These are phyloP conservation scores for Arctopsyche grandis DNA, from an alignment of 1,140 invertebrate species.

Conservation along the genomic window DNA sequence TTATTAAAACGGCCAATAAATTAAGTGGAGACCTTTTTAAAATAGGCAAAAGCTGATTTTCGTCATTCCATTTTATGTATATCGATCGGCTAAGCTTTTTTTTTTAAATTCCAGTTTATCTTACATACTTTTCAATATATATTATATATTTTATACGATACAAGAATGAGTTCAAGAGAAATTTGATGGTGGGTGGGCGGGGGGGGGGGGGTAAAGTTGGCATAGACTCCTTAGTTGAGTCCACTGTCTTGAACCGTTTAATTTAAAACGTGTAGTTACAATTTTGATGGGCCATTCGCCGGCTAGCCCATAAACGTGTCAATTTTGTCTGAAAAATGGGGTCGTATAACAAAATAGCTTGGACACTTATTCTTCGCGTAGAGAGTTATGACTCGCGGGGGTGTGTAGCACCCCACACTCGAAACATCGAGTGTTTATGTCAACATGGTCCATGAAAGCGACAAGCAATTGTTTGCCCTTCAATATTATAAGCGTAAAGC, in stretches of 20 bases:
- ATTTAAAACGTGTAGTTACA: constrained; percentile 4
- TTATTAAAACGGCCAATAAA: too few relatives aligned
- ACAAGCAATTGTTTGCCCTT: constrained; percentile 8
- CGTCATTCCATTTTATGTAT: too few relatives aligned
- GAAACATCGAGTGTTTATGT: neutral
- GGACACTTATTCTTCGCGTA: constrained; percentile 38
- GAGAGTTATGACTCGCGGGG: constrained; percentile 40
- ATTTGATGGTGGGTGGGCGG: too few relatives aligned
- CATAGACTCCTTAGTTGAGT: too few relatives aligned
- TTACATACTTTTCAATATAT: too few relatives aligned
- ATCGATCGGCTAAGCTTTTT: too few relatives aligned
- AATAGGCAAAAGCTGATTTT: too few relatives aligned
- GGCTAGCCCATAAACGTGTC: constrained; percentile 50
- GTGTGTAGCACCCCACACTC: neutral
- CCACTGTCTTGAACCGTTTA: neutral
- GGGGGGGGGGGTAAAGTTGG: too few relatives aligned
- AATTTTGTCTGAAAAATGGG: constrained; percentile 53
- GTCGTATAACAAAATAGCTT: constrained; percentile 52
- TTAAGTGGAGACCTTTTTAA: too few relatives aligned
- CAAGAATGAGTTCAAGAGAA: too few relatives aligned
- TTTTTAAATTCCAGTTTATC: too few relatives aligned
- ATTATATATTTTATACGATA: too few relatives aligned
- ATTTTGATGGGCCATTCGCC: constrained; percentile 2
- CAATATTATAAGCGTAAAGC: neutral
- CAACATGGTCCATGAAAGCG: neutral